Base-by-base conservation (phyloP, 2,113 vertebrate species). In the Monarcha castaneiventris region DNA sequence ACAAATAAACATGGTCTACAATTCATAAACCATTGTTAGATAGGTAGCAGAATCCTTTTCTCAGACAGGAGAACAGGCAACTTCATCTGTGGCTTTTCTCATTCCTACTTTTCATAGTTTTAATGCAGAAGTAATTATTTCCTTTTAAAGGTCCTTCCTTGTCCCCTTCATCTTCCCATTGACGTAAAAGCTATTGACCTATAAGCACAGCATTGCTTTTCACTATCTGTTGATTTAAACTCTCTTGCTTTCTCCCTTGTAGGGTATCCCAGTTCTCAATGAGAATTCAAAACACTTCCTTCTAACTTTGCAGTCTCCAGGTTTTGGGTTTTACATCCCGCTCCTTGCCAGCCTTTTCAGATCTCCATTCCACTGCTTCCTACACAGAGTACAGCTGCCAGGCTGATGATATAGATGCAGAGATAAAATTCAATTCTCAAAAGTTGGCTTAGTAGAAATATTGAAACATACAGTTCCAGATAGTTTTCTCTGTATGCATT, bases 311-410 rank as follows among this genome's bases (percentile, higher is more conserved):
- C 84, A 91, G 75, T 80, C 78, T 91, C 71, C 78, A 76, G 46
- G 62, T 85, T 94, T 69, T 23, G 32, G 41, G 49, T 76, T 93
- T 92, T 93, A 67, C 86, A 93, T 41, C 72, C 35, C 39, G 43
- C 88, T 94, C 64, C 30, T 89, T 92, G 35, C 64, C 91, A 90
- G 59, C 48, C 56, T 94, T 91, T 92, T 94, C 87, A 95, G 49
- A 33, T 84, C 73, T 87, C 48, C 84, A 87, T 91, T 89, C 93
- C 69, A 90, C 89, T 84, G 61, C 95, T 94, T 92, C 91, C 95
- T 90, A 97, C 90, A 92, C 80, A 94, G 56, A 94, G 44, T 89
- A 78, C 91, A 94, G 73, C 80, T 96, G 94, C 91, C 73, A 96
- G 84, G 73, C 33, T 84, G 86, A 90, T 90, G 83, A 86, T 92